Conservation (phyloP, 2,888 invertebrate species). For the Sphecodes monilicornis region DNA sequence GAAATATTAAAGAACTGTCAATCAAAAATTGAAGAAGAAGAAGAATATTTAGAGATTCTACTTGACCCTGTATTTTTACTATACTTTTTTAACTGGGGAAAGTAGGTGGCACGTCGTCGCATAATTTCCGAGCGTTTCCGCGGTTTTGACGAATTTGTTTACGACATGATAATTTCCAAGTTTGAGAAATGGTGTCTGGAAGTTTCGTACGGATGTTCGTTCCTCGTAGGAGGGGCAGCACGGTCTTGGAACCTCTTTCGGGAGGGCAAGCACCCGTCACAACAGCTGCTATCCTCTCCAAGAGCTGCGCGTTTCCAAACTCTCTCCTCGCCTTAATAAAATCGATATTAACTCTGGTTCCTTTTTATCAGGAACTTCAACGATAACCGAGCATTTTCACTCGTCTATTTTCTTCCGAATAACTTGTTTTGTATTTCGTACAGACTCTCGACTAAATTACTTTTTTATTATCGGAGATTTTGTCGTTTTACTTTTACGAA, state of each 20-base stretch:
- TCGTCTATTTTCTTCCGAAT: not conserved
- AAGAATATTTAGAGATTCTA: not conserved
- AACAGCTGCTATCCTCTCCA: constrained; percentile 49
- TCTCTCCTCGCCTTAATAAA: constrained; percentile 25
- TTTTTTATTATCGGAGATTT: not conserved
- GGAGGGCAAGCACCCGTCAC: constrained; percentile 56
- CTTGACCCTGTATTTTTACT: not conserved
- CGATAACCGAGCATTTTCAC: not conserved
- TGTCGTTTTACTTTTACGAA: not conserved
- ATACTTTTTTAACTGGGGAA: not conserved
- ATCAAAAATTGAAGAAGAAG: not conserved
- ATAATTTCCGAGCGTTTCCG: not conserved
- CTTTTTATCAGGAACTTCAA: not conserved
- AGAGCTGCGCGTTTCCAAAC: constrained; percentile 50
- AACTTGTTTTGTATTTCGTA: not conserved
- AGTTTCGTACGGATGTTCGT: constrained; percentile 19
- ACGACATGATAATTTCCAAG: constrained; percentile 14
- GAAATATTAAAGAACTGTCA: no score
- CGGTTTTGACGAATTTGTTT: constrained; percentile 51
- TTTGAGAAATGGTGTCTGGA: constrained; percentile 21
- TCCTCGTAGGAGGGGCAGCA: constrained; percentile 12
- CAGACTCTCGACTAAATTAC: not conserved
- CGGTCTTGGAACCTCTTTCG: constrained; percentile 34
- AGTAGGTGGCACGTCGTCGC: not conserved
- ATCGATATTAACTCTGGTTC: constrained; percentile 8